Evolutionary conservation across 2,888 invertebrate species (phyloP).

Genomic region (Drosophila antonietae): DNA sequence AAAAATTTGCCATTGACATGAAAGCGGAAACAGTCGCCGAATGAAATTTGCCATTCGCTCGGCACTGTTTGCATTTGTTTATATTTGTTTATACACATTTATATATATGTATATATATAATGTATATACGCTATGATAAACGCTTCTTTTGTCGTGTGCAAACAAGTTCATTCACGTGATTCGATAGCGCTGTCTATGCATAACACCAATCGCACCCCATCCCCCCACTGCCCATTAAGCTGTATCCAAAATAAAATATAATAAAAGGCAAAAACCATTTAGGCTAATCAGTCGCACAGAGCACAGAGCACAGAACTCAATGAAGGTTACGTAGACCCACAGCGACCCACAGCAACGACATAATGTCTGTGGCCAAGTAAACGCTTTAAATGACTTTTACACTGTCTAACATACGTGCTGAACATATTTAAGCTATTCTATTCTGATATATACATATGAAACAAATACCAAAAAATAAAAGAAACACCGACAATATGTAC

Average conservation of each 20-base stretch:
- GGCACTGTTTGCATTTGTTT: constrained; percentile 15
- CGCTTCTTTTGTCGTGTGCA: constrained; percentile 51
- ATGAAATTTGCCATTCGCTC: constrained; percentile 27
- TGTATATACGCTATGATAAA: constrained; percentile 14
- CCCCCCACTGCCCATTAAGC: constrained; percentile 6
- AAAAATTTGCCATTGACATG: constrained; percentile 66
- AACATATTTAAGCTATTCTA: neutral
- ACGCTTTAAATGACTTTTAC: constrained; percentile 26
- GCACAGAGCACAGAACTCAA: constrained; percentile 39
- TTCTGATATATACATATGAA: no score
- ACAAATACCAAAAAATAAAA: neutral
- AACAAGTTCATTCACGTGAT: constrained; percentile 72
- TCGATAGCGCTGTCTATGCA: constrained; percentile 13
- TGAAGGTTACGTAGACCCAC: constrained; percentile 42
- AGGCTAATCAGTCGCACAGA: constrained; percentile 56
- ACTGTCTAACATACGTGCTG: constrained; percentile 19
- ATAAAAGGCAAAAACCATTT: constrained; percentile 35
- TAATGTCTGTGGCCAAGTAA: constrained; percentile 16
- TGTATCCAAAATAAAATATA: constrained; percentile 29
- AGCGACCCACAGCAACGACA: constrained; percentile 11
- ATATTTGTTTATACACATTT: constrained; percentile 16
- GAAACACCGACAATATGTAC: neutral
- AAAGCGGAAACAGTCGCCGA: constrained; percentile 47
- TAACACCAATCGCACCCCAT: no score
- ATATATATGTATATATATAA: constrained; percentile 7